These are phyloP conservation scores for Cynaeus angustus DNA, from an alignment of 2,888 invertebrate genomes.

Conservation along the genomic window DNA sequence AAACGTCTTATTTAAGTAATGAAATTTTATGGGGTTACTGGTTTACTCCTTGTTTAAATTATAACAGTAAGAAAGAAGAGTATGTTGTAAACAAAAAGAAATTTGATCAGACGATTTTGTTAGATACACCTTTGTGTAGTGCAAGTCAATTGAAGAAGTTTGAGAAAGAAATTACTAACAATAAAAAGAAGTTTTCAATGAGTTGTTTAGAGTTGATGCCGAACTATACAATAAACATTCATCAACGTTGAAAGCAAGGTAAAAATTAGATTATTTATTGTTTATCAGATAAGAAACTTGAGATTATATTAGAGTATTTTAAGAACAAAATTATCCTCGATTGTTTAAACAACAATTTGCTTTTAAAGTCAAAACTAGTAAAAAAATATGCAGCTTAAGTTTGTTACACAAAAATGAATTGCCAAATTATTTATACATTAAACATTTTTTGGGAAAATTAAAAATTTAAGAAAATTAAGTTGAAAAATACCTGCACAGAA, in stretches of 20 bases:
- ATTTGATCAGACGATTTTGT: constrained; percentile 77
- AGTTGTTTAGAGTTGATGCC: constrained; percentile 27
- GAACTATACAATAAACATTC: background rate
- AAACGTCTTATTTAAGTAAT: constrained; percentile 83
- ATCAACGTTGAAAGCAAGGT: background rate
- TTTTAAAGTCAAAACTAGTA: too few species aligned
- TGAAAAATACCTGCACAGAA: too few species aligned
- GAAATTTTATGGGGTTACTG: constrained; percentile 89
- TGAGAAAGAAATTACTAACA: constrained; percentile 71
- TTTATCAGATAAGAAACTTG: too few species aligned
- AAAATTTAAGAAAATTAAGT: too few species aligned
- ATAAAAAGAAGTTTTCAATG: constrained; percentile 28
- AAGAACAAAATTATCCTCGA: too few species aligned
- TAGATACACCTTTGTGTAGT: constrained; percentile 87
- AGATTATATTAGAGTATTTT: too few species aligned
- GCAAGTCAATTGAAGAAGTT: constrained; percentile 86
- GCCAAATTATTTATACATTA: too few species aligned
- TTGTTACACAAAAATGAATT: too few species aligned
- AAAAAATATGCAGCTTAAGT: too few species aligned
- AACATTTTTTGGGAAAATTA: too few species aligned
- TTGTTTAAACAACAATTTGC: too few species aligned
- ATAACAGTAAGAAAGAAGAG: constrained; percentile 75
- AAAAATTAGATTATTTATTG: background rate
- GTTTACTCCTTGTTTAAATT: constrained; percentile 74
- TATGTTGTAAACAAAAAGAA: constrained; percentile 77